Evolutionary conservation across 2,797 vertebrate species (phyloP), one percentile per base, ranked within the genome.

Genomic region (Ptychadena robeensis): DNA sequence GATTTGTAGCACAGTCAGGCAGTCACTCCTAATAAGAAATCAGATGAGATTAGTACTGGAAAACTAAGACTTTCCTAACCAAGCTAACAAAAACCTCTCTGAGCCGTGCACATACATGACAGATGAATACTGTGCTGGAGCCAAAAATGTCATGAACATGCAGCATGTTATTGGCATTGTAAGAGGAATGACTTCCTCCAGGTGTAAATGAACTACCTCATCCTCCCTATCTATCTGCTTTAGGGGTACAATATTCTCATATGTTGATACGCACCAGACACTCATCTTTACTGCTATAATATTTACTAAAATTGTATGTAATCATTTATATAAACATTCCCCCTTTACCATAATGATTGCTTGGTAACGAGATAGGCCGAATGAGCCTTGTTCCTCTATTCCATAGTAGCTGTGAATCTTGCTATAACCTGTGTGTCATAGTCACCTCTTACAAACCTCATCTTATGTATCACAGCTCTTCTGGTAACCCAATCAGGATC

Each of bases 31-130:
- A 92, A 91, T 78, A 88, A 87, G 88, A 87, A 92, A 91, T 76
- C 88, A 87, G 87, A 87, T 89, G 89, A 87, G 88, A 90, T 90
- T 61, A 90, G 91, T 89, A 87, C 90, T 92, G n/a, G 93, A 93
- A 93, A 91, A 93, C 92, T 92, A 90, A 91, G 92, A 92, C 89
- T 89, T 85, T 64, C 27, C 67, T 28, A 25, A 64, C 88, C 92
- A 88, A 86, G 90, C 90, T 88, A 85, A n/a, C n/a, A 48, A 87
- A 90, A 91, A 88, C 89, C 87, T 91, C 89, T 89, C n/a, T 88
- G 88, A 35, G 27, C 38, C 8, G 40, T 91, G 91, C 92, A 94
- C 94, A 93, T 90, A 93, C 90, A 92, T 90, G 87, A 91, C 88
- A 91, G 85, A 72, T 90, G 89, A 88, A 91, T 90, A 90, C 89